Evolutionary conservation across 2,113 vertebrate species (phyloP).

Genomic region (Oncorhynchus gorbuscha): DNA sequence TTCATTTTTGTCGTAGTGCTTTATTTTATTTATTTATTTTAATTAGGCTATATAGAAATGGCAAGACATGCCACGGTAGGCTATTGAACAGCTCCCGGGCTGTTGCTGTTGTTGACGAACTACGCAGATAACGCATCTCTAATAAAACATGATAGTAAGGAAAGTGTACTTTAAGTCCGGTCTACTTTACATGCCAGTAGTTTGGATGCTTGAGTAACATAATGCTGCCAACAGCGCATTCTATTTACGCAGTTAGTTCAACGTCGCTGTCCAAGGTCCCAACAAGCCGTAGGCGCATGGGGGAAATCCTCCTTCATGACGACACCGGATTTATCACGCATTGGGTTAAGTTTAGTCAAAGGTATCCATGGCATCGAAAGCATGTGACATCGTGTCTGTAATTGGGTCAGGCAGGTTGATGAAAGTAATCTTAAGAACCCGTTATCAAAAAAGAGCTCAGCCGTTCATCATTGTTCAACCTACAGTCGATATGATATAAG

Average conservation of each 20-base stretch:
- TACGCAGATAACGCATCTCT: background rate
- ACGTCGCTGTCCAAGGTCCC: constrained; percentile 56
- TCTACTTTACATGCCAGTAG: background rate
- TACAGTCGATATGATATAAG: background rate
- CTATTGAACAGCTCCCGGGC: no score
- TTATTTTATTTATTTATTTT: background rate
- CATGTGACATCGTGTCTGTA: constrained; percentile 50
- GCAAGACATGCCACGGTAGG: background rate
- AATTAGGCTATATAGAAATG: background rate
- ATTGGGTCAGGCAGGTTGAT: constrained; percentile 33
- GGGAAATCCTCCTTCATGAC: constrained; percentile 39
- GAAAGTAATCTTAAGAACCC: no score
- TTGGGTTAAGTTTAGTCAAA: constrained; percentile 43
- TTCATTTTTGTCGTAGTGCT: background rate
- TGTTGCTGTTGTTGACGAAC: no score
- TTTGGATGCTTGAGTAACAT: background rate
- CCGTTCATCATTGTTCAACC: no score
- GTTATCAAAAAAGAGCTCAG: no score
- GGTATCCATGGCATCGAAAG: constrained; percentile 45
- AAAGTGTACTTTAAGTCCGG: background rate
- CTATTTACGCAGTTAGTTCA: background rate
- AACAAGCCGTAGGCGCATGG: constrained; percentile 6
- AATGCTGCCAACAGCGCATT: background rate
- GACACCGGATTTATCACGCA: constrained; percentile 26
- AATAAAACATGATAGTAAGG: background rate